A percentile compares a stretch with the other conserved stretches of the same genome.
Conservation (phyloP, 2,113 vertebrate genomes). For the Ameiurus melas region DNA sequence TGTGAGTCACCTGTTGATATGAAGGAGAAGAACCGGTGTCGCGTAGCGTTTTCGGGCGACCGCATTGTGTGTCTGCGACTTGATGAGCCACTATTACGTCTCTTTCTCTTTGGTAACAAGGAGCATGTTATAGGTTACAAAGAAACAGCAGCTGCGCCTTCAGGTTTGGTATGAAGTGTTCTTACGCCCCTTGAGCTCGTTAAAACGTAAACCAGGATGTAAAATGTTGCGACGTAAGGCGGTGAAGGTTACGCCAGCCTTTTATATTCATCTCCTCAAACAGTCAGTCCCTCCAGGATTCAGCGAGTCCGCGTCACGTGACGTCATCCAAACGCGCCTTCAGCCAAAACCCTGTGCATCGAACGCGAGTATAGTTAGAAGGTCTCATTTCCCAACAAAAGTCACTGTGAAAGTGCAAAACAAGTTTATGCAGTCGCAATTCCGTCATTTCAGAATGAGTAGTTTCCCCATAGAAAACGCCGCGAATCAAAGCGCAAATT, state of each 20-base stretch:
- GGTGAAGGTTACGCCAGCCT: no score
- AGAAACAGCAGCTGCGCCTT: not conserved
- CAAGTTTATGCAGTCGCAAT: no score
- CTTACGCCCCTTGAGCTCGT: not conserved
- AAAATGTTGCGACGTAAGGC: not conserved
- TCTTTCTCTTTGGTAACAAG: not conserved
- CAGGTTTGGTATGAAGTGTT: not conserved
- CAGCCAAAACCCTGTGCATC: no score
- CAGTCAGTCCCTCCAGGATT: not conserved
- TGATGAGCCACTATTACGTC: not conserved
- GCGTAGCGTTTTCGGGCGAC: not conserved
- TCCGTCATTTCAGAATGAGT: no score
- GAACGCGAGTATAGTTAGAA: no score
- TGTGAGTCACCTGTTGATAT: conserved; percentile 35
- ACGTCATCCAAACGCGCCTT: no score
- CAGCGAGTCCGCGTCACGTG: no score
- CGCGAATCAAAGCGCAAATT: no score
- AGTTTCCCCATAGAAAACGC: no score
- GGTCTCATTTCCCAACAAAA: no score
- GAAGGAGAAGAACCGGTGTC: conserved; percentile 30
- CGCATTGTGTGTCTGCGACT: not conserved
- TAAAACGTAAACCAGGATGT: not conserved
- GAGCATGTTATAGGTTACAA: not conserved
- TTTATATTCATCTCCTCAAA: not conserved
- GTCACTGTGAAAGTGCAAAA: no score